phyloP scores from a whole-genome alignment of 2,888 invertebrate species.

The Drosophila pegasa region DNA sequence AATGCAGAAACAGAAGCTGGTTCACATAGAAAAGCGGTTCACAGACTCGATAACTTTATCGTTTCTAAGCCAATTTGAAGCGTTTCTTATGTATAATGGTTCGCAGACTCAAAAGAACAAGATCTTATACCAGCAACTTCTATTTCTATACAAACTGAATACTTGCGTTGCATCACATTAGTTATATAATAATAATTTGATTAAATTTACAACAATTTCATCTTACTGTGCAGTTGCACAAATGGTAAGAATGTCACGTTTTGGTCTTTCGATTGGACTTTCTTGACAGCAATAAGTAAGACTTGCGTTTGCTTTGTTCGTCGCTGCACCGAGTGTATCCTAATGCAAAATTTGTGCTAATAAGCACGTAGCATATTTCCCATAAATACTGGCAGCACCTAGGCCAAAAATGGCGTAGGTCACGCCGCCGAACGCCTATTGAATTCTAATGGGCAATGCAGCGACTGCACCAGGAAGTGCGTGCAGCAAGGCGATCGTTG shows the following conservation, averaged over 20 bases:
- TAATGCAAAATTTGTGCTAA: conserved; percentile 63
- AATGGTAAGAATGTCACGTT: conserved; percentile 49
- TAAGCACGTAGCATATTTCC: conserved; percentile 65
- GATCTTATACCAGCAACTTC: not conserved
- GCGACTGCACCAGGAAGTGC: conserved; percentile 72
- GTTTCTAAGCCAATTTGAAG: not conserved
- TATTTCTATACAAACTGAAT: not conserved
- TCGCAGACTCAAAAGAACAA: not conserved
- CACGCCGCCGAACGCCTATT: conserved; percentile 57
- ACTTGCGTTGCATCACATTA: not conserved
- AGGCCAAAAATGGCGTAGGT: conserved; percentile 37
- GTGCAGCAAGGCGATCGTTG: conserved; percentile 58
- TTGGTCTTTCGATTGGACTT: conserved; percentile 22
- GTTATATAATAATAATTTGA: not conserved
- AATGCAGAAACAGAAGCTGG: too few relatives aligned
- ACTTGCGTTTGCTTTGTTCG: conserved; percentile 21
- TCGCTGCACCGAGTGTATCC: conserved; percentile 38
- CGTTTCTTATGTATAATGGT: not conserved
- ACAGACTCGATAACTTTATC: not conserved
- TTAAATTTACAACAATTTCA: conserved; percentile 20
- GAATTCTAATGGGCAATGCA: conserved; percentile 66
- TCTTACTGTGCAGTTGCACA: conserved; percentile 15
- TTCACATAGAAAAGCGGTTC: not conserved
- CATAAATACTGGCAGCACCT: conserved; percentile 49
- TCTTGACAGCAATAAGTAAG: conserved; percentile 4